Base-by-base conservation (phyloP, 2,113 vertebrate species). In the Raja brachyura region DNA sequence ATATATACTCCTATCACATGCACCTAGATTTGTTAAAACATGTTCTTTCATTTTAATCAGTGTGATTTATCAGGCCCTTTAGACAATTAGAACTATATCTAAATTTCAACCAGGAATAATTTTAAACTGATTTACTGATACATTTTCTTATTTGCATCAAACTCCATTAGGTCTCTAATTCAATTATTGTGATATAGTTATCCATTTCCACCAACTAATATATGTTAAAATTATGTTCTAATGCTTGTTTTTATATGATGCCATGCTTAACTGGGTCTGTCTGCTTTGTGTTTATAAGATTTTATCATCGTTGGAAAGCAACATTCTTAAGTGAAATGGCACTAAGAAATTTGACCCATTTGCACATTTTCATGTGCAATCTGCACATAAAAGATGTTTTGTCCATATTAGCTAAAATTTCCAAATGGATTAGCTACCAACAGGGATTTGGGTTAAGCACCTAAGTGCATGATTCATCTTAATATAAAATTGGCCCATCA, bases 281-380 rank as follows among this genome's bases (percentile, higher is more conserved):
- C 56, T 86, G 83, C 83, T 86, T 86, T 85, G 25, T 86, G 83
- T 86, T 86, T 59, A 63, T 59, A n/a, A 86, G 56, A 63, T 86
- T 85, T 85, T 85, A 59, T 85, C 81, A 85, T 61, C 59, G 56
- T 59, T 86, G 28, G 59, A 59, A 63, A 86, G 56, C 56, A 39
- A n/a, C 56, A 86, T 86, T 86, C 48, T 61, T 86, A 28, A 59
- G 48, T 83, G 79, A 56, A 54, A 56, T 25, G 33, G 22, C 16
- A 79, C 33, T 48, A 48, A 66, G 1, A 66, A 5, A 66, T 66
- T 66, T 10, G 13, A 66, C 13, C 63, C 13, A 66, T 66, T 73
- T 73, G 18, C 70, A 73, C 18, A 73, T 73, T 25, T 22, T 73
- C 39, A 73, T 68, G 66, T 68, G 66, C 66, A 68, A 68, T 68